phyloP scores from a whole-genome alignment of 1,140 invertebrate genomes.

The Augochlora pura region DNA sequence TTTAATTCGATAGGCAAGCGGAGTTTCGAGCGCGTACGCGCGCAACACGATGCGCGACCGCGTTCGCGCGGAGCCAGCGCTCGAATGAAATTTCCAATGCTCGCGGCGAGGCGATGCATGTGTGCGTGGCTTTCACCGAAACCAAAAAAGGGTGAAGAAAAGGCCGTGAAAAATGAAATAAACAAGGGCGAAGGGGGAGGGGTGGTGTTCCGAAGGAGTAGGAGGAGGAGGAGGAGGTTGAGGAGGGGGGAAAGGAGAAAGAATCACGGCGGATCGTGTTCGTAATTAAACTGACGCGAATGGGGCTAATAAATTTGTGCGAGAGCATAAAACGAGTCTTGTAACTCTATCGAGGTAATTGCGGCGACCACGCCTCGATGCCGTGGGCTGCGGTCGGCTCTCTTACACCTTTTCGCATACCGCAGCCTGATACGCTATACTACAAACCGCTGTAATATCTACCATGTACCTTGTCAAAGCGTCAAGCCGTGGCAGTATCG shows the following conservation, averaged over 20 bases:
- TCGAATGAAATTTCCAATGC: conserved; percentile 16
- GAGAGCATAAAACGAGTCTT: conserved; percentile 75
- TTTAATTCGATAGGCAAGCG: background rate
- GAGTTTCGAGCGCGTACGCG: background rate
- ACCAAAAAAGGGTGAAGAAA: background rate
- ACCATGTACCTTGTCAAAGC: conserved; percentile 64
- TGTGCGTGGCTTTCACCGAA: conserved; percentile 38
- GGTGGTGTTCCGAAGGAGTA: too few species aligned
- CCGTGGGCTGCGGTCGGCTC: conserved; percentile 66
- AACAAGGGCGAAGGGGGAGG: too few species aligned
- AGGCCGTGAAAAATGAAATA: too few species aligned
- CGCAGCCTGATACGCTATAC: conserved; percentile 35
- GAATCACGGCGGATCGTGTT: conserved; percentile 60
- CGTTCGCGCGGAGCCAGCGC: background rate
- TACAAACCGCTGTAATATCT: conserved; percentile 53
- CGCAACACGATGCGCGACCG: too few species aligned
- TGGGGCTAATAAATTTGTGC: conserved; percentile 76
- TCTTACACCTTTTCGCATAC: conserved; percentile 70
- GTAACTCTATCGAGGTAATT: conserved; percentile 79
- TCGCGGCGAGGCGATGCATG: background rate
- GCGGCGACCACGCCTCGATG: conserved; percentile 73
- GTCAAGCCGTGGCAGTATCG: conserved; percentile 47
- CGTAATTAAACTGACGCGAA: conserved; percentile 77
- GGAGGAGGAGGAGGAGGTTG: too few species aligned
- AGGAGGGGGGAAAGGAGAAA: conserved; percentile 36